Evolutionary conservation across 2,797 vertebrate species (phyloP).

Genomic region (Aviceda cuculoides): DNA sequence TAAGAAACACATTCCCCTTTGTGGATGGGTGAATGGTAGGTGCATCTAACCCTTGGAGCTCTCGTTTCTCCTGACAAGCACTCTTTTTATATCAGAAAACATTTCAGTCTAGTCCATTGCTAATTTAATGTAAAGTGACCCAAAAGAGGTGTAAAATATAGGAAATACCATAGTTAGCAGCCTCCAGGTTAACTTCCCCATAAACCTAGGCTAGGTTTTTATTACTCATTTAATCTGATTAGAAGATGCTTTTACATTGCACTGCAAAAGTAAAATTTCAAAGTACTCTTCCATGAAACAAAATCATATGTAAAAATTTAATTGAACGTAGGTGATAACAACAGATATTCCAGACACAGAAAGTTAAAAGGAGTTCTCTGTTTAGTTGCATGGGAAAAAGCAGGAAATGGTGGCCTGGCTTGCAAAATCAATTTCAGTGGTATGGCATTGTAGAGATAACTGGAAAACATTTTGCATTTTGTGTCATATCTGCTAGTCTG

Average conservation of each 20-base stretch:
- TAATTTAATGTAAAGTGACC: not conserved
- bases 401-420: not conserved
- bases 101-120: not conserved
- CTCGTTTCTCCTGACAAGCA: conserved; percentile 5
- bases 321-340: not conserved
- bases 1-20: conserved; percentile 67
- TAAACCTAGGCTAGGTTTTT: not conserved
- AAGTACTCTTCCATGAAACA: not conserved
- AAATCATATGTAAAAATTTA: not conserved
- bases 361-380: not conserved
- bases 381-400: not conserved
- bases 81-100: conserved; percentile 24
- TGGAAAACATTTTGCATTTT: not conserved
- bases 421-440: not conserved
- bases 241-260: not conserved
- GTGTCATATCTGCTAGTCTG: not conserved
- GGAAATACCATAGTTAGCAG: not conserved
- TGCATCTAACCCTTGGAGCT: conserved; percentile 20
- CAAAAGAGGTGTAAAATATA: not conserved
- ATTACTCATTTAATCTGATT: not conserved
- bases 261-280: not conserved
- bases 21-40: conserved; percentile 53
- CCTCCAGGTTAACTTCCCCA: not conserved
- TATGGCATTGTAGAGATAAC: not conserved
- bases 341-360: not conserved